Evolutionary conservation across 2,113 vertebrate genomes (phyloP), one percentile per base, ranked within the genome.

Genomic region (Ochotona curzoniae): DNA sequence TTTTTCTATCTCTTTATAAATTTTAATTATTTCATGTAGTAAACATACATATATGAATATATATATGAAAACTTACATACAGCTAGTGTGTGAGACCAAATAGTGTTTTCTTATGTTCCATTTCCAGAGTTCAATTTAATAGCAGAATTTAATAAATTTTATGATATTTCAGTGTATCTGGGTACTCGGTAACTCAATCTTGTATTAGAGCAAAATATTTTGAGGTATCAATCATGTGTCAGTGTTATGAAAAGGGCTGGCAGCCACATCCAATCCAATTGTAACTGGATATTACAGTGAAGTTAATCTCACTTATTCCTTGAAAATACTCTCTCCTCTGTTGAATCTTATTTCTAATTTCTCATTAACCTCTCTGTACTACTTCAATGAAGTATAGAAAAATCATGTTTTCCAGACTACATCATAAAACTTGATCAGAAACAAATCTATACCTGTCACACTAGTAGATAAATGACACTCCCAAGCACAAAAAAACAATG

Each of bases 291-390:
- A 83, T 74, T 73, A 57, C 15, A 81, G 49, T 78, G 9, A 20
- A 71, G 26, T 80, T 92, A 81, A 94, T 93, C 32, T 74, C 51
- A 94, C 69, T 76, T 90, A 69, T 79, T 89, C n/a, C 70, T 38
- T 64, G 6, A 57, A 69, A 80, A 89, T 83, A 7, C 67, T 57
- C 54, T 92, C 30, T 90, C 49, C n/a, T 93, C 82, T 86, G 69
- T 54, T 97, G 71, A 8, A 66, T 63, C 38, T 93, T 89, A 63
- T 81, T 93, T 91, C 83, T 92, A 93, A 89, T 93, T 86, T 67
- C 57, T 95, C 90, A 91, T 93, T 96, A 95, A 93, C 84, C 11
- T 76, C 38, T 86, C 47, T 83, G 38, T 69, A 64, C 60, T 60
- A 73, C 23, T 67, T 44, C 15, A 83, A 66, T 71, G 47, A 49